Evolutionary conservation across 2,888 invertebrate species (phyloP), one percentile per base, ranked within the genome.

Genomic region (Cheilosia urbana): DNA sequence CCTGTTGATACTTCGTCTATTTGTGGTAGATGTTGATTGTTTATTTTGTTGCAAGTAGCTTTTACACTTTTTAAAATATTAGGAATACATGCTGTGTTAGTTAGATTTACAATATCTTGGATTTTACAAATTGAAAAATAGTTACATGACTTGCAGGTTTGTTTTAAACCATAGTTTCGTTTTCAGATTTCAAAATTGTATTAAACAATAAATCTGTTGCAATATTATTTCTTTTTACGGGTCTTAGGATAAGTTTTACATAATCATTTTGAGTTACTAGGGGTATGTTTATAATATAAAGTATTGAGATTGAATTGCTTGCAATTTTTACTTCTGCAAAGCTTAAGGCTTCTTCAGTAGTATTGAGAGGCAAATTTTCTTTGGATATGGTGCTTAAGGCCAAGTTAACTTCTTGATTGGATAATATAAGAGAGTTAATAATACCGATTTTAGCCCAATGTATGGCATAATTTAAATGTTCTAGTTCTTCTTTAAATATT

Each of bases 1-100:
- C 80, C 80, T 17, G 58, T 7, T 66, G 75, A n/a, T n/a, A n/a
- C n/a, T n/a, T 75, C 66, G 17, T 68, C 75, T 24, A 75, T 45
- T 51, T 30, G 34, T 13, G 77, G 77, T 4, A 71, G 24, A 15
- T 82, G 82, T 34, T 71, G 71, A 57, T 30, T 65, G 37, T 72
- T 82, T 30, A 72, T 60, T 13, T 77, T n/a, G 24, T 24, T 24
- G 24, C 24, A 24, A 24, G 34, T 82, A 42, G 76, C 68, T 37
- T 60, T 51, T 42, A 21, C 21, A 21, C 63, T 69, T 55, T 62
- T 81, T 13, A 81, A 42, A 34, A 68, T 27, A 47, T 81, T 68
- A 24, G 80, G 68, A 15, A 73, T 45, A 30, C 58, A 80, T 37
- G 40, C 30, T 24, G 69, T 30, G 30, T 78, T 71, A 17, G 47